Evolutionary conservation across 2,113 vertebrate species (phyloP).

Genomic region (Orientallactaga bullata): DNA sequence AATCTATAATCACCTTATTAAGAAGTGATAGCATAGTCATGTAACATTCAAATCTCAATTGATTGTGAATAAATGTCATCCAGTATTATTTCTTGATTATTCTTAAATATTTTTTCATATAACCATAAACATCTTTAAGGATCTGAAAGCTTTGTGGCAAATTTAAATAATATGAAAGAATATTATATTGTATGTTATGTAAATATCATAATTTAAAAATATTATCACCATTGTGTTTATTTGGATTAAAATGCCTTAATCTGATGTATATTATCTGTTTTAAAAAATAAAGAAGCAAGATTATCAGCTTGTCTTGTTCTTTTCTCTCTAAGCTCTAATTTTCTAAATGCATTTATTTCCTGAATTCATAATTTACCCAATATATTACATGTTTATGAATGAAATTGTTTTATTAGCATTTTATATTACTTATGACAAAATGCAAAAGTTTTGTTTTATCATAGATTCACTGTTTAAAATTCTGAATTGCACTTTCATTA

Average conservation of each 20-base stretch:
- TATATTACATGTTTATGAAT: not conserved
- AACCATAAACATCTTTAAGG: not conserved
- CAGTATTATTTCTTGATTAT: not conserved
- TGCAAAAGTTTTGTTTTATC: not conserved
- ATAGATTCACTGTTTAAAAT: not conserved
- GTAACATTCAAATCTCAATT: not conserved
- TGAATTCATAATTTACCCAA: not conserved
- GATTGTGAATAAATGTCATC: not conserved
- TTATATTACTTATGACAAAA: not conserved
- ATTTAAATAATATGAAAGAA: not conserved
- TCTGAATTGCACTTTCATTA: not conserved
- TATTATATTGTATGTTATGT: not conserved
- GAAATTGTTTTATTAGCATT: not conserved
- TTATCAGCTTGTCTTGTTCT: not conserved
- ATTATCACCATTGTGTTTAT: not conserved
- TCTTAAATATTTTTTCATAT: too few relatives aligned
- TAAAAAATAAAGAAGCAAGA: not conserved
- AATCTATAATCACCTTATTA: not conserved
- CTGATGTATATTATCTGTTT: not conserved
- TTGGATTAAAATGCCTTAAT: not conserved
- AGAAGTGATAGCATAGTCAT: not conserved
- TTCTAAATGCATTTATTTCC: not conserved
- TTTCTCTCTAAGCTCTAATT: not conserved
- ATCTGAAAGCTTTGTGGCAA: not conserved
- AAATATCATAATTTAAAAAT: constrained; percentile 4